These are phyloP conservation scores for Eulimnadia texana DNA, from an alignment of 1,140 invertebrate genomes.

Conservation along the genomic window DNA sequence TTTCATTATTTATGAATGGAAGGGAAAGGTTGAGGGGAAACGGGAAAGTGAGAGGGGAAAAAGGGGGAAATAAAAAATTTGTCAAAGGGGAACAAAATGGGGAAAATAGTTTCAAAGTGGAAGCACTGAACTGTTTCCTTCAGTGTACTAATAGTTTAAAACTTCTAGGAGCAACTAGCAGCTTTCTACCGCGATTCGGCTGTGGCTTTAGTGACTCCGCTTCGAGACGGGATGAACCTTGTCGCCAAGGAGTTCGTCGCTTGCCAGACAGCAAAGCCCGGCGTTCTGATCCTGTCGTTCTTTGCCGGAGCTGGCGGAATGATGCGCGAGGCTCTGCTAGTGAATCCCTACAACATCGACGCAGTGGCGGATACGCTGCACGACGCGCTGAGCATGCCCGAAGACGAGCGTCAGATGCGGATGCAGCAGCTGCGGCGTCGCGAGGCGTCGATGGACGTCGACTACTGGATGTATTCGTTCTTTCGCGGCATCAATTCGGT, in stretches of 20 bases:
- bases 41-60: too few relatives aligned
- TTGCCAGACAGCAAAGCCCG: conserved; percentile 29
- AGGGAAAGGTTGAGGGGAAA: too few relatives aligned
- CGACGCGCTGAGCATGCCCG: conserved; percentile 30
- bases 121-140: too few relatives aligned
- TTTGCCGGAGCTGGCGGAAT: conserved; percentile 30
- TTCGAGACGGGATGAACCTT: conserved; percentile 35
- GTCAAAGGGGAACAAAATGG: too few relatives aligned
- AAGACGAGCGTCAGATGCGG: conserved; percentile 29
- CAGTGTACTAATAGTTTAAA: too few relatives aligned
- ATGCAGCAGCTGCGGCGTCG: conserved; percentile 30
- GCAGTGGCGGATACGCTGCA: conserved; percentile 30
- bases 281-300: conserved; percentile 31
- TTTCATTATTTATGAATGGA: too few relatives aligned
- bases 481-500: conserved; percentile 24
- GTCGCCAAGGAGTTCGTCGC: conserved; percentile 36
- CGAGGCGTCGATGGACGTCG: conserved; percentile 28
- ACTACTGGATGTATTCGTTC: conserved; percentile 29
- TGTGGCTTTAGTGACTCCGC: conserved; percentile 31
- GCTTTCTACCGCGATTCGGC: conserved; percentile 31
- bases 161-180: conserved; percentile 27
- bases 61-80: too few relatives aligned
- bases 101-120: too few relatives aligned
- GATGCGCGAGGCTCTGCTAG: conserved; percentile 30
- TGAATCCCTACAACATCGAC: conserved; percentile 33